Base-by-base conservation (phyloP, 2,113 vertebrate species). In the Tenebrosternarchus preto region DNA sequence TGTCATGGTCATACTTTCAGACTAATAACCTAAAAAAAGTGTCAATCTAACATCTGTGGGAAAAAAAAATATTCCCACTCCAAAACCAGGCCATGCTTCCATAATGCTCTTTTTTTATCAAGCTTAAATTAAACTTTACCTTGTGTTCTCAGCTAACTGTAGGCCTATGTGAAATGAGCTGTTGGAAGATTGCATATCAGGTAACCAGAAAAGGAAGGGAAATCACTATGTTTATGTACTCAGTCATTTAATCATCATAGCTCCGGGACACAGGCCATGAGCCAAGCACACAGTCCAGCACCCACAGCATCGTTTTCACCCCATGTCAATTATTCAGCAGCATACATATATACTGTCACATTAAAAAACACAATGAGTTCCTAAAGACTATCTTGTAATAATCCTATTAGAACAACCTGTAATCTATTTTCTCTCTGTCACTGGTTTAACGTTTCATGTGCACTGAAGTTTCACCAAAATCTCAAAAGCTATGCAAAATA, bases 181-280 rank as follows among this genome's bases (percentile, higher is more conserved):
- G 31, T 12, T 27, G 33, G 11, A n/a, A 66, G 20, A 39, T 36
- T 22, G 33, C 17, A 36, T 33, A 66, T 66, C 31, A 68, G 64
- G 64, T 39, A 20, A 22, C 64, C 63, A n/a, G 39, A 68, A 39
- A 22, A 19, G 12, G 64, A 11, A 12, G 19, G 8, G 36, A n/a
- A 67, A 67, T 36, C 31, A n/a, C 4, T 46, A 15, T 50, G 31
- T 20, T 68, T 68, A 68, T 39, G 36, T 68, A 39, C 43, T 50
- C 43, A 68, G 31, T 68, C 19, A 68, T 11, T 39, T 39, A 68
- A 68, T 68, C 33, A 68, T 20, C 33, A n/a, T 39, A 22, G 64
- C 64, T 68, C 33, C 20, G 20, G 6, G 64, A 68, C n/a, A 68
- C n/a, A 2, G 64, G 64, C 31, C 36, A 9, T 39, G 64, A 68